Evolutionary conservation across 1,140 invertebrate genomes (phyloP).

Genomic region (Pantala flavescens): DNA sequence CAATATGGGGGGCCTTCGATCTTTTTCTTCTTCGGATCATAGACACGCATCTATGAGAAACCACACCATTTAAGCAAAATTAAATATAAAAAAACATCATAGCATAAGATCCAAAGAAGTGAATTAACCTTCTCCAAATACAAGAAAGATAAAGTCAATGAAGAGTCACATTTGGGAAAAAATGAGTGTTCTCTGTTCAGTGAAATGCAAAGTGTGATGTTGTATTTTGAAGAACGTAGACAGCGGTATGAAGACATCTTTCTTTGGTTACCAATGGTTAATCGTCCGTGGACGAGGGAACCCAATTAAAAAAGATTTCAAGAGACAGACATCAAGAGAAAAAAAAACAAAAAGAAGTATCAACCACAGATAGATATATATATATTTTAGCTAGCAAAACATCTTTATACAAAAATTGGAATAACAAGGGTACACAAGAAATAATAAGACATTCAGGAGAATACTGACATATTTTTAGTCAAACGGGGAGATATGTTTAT

Average conservation of each 20-base stretch:
- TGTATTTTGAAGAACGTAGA: neutral
- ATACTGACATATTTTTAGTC: constrained; percentile 10
- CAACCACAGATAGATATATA: constrained; percentile 4
- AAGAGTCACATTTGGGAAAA: neutral
- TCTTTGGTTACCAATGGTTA: neutral
- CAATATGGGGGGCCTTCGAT: no score
- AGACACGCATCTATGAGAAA: neutral
- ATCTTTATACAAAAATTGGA: constrained; percentile 9
- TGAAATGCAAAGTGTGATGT: neutral
- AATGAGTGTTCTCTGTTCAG: neutral
- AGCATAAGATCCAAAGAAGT: neutral
- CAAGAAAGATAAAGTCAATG: neutral
- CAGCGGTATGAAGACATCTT: neutral
- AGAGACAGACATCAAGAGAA: neutral
- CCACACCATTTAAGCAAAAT: neutral
- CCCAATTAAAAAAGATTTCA: neutral
- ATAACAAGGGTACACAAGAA: constrained; percentile 6
- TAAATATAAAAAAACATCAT: neutral
- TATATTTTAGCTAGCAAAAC: constrained; percentile 10
- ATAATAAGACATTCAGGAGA: constrained; percentile 3
- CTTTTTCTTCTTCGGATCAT: neutral
- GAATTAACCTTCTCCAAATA: neutral
- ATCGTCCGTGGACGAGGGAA: neutral
- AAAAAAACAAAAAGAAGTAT: neutral
- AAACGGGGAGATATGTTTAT: neutral